Conservation (phyloP, 1,140 invertebrate genomes). For the Bombus haemorrhoidalis region DNA sequence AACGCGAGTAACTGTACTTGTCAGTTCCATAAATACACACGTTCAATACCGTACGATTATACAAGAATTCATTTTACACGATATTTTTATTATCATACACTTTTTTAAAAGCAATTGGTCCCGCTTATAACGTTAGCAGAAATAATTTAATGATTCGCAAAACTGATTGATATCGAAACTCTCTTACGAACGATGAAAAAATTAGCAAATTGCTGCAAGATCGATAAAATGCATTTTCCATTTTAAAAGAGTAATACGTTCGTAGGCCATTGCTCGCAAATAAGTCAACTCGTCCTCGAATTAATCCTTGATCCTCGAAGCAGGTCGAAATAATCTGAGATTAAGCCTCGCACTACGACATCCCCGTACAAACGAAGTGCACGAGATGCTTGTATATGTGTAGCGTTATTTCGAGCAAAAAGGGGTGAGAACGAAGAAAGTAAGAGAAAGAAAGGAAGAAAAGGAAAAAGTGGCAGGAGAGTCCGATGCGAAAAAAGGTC, state of each 20-base stretch:
- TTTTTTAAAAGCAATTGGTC: no score
- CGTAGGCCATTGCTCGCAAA: conserved; percentile 44
- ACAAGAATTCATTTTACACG: neutral
- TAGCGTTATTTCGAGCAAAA: neutral
- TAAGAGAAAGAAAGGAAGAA: neutral
- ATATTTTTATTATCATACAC: no score
- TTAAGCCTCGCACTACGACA: conserved; percentile 76
- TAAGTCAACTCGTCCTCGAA: conserved; percentile 67
- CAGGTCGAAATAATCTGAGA: conserved; percentile 79
- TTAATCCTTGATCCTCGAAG: conserved; percentile 79
- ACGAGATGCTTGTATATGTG: neutral
- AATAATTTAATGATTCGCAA: neutral
- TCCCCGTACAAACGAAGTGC: conserved; percentile 24
- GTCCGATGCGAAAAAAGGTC: conserved; percentile 16
- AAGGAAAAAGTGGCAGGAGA: neutral
- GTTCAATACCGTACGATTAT: neutral
- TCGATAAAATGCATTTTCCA: neutral
- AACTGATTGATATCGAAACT: neutral
- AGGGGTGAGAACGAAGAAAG: conserved; percentile 16
- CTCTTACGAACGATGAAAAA: neutral
- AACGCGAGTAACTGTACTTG: neutral
- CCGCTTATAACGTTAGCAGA: neutral
- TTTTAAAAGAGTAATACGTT: conserved; percentile 10
- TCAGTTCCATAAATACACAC: neutral
- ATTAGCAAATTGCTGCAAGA: no score